Conservation (phyloP, 2,113 vertebrate genomes). For the Heptranchias perlo region DNA sequence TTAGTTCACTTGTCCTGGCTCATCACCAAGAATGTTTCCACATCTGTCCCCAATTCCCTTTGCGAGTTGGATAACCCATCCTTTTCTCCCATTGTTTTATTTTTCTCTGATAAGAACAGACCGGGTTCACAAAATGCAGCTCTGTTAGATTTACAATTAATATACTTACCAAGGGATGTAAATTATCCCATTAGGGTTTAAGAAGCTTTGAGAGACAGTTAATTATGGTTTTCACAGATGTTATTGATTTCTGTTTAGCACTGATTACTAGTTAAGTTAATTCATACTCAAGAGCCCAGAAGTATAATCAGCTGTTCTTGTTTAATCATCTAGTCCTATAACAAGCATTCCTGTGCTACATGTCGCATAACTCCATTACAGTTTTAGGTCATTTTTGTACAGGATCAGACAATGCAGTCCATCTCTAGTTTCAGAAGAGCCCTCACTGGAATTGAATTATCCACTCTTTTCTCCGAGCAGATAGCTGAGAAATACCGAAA, state of each 20-base stretch:
- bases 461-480: background rate
- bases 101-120: background rate
- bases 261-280: constrained; percentile 30
- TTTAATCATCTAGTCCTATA: constrained; percentile 1
- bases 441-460: background rate
- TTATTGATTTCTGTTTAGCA: constrained; percentile 34
- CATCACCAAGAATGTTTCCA: background rate
- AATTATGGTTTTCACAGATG: constrained; percentile 37
- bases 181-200: constrained; percentile 36
- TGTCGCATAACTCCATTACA: background rate
- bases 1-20: background rate
- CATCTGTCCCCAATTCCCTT: background rate
- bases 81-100: background rate
- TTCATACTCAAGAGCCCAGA: constrained; percentile 4
- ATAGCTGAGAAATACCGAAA: background rate
- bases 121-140: constrained; percentile 2
- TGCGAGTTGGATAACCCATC: background rate
- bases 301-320: constrained; percentile 28
- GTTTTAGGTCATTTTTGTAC: background rate
- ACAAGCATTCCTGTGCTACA: background rate
- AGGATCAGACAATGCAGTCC: background rate
- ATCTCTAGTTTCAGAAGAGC: background rate
- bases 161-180: constrained; percentile 16
- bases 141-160: constrained; percentile 29
- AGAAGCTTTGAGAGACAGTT: constrained; percentile 25